Evolutionary conservation across 2,113 vertebrate genomes (phyloP).

Genomic region (Lagopus leucura): DNA sequence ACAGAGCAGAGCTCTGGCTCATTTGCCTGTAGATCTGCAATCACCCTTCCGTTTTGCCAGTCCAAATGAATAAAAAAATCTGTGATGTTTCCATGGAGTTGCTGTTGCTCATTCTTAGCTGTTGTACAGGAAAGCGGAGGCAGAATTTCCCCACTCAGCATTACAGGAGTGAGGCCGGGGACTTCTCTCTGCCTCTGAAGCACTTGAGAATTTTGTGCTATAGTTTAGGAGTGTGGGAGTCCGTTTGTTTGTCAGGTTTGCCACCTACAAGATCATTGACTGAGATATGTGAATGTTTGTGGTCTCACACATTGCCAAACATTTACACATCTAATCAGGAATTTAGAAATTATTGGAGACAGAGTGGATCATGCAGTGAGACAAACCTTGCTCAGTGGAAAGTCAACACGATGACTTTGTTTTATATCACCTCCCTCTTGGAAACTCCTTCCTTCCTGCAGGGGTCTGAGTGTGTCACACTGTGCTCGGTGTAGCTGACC

Average conservation of each 20-base stretch:
- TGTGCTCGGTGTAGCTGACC: too few relatives aligned
- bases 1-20: neutral
- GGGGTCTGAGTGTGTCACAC: too few relatives aligned
- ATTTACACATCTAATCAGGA: neutral
- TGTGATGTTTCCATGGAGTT: neutral
- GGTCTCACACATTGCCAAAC: conserved; percentile 15
- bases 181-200: neutral
- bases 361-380: neutral
- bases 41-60: neutral
- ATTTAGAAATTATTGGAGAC: neutral
- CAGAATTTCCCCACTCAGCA: neutral
- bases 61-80: neutral
- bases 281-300: neutral
- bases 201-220: neutral
- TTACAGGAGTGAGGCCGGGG: neutral
- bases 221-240: neutral
- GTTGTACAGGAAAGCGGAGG: neutral
- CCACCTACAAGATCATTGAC: neutral
- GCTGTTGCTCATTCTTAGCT: neutral
- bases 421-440: too few relatives aligned
- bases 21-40: neutral
- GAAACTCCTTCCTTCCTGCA: too few relatives aligned
- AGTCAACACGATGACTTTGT: too few relatives aligned
- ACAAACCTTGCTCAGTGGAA: neutral
- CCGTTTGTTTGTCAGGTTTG: conserved; percentile 19